Evolutionary conservation across 2,797 vertebrate species (phyloP).

Genomic region (Lithobates sylvaticus): DNA sequence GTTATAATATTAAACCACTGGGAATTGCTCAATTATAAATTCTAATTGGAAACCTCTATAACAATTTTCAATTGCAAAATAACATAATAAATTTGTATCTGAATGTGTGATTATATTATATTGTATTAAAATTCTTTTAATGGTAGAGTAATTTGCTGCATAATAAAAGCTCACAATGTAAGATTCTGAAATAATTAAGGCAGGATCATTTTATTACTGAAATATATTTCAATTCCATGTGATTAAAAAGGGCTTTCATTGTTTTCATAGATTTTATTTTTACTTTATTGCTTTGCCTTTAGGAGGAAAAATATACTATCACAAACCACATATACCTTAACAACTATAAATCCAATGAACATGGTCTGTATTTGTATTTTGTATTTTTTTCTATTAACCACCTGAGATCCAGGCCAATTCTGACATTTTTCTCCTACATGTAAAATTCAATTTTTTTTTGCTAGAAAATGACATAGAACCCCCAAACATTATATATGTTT

Average conservation of each 20-base stretch:
- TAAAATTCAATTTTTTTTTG: too few species aligned
- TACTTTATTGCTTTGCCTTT: neutral
- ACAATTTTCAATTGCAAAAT: conserved; percentile 58
- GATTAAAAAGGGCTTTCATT: conserved; percentile 25
- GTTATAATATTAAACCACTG: conserved; percentile 54
- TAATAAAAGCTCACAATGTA: conserved; percentile 55
- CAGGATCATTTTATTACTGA: conserved; percentile 55
- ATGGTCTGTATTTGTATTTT: neutral
- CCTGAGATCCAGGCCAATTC: too few species aligned
- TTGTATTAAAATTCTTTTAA: conserved; percentile 59
- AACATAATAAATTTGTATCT: conserved; percentile 61
- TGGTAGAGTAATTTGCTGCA: conserved; percentile 59
- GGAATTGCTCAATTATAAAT: conserved; percentile 61
- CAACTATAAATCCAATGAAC: neutral
- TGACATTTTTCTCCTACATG: too few species aligned
- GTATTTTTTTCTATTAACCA: too few species aligned
- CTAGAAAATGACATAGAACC: too few species aligned
- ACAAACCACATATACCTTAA: neutral
- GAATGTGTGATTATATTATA: conserved; percentile 59
- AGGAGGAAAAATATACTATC: neutral
- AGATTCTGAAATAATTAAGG: conserved; percentile 58
- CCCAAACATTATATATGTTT: too few species aligned
- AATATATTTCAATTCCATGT: conserved; percentile 36
- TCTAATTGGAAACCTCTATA: conserved; percentile 58
- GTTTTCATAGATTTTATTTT: conserved; percentile 21